Conservation (phyloP, 2,888 invertebrate genomes). For the Leucoma salicis region DNA sequence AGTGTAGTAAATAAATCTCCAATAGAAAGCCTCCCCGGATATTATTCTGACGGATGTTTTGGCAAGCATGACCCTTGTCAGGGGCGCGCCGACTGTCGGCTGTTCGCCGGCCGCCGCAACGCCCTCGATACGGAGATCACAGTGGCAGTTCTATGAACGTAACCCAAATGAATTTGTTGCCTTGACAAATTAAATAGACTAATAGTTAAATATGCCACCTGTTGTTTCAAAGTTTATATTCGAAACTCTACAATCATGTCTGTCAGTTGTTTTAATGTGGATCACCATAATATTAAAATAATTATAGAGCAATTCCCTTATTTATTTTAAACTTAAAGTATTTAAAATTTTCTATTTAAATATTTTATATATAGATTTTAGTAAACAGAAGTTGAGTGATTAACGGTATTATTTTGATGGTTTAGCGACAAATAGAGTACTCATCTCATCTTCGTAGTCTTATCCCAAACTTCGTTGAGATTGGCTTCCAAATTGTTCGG, state of each 20-base stretch:
- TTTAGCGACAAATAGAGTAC: too few species aligned
- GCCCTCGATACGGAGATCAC: conserved; percentile 14
- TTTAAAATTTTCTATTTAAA: too few species aligned
- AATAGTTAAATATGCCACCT: conserved; percentile 68
- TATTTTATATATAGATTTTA: too few species aligned
- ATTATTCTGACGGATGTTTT: conserved; percentile 55
- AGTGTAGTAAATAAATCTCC: conserved; percentile 45
- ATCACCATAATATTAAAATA: not conserved
- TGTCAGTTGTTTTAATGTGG: not conserved
- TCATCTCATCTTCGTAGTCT: too few species aligned
- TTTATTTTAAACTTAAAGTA: not conserved
- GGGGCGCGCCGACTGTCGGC: conserved; percentile 14
- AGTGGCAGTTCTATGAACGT: not conserved
- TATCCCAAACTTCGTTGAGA: too few species aligned
- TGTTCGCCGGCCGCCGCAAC: conserved; percentile 15
- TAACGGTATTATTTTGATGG: too few species aligned
- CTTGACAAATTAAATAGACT: conserved; percentile 65
- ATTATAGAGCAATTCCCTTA: not conserved
- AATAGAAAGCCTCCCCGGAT: conserved; percentile 44
- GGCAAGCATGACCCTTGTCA: conserved; percentile 60
- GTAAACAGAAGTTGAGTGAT: too few species aligned
- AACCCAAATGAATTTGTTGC: conserved; percentile 38
- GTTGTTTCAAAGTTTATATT: conserved; percentile 44
- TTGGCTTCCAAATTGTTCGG: too few species aligned
- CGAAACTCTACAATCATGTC: conserved; percentile 20